Percentiles rank a stretch among this genome's conserved stretches.
Evolutionary conservation across 2,113 vertebrate genomes (phyloP).

Genomic region (Calyptomena viridis): DNA sequence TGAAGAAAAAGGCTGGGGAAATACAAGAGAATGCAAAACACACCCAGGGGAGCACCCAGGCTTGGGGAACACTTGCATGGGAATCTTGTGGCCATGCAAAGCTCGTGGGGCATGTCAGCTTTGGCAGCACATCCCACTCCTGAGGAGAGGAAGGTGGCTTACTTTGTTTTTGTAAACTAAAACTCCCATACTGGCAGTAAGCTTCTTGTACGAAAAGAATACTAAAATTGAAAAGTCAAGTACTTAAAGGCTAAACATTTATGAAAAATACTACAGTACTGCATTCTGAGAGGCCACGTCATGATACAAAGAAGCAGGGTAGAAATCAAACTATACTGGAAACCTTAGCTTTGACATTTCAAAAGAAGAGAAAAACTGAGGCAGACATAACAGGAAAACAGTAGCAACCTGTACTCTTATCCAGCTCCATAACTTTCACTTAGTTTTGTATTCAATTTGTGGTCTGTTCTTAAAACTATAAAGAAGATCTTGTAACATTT

Average conservation of each 20-base stretch:
- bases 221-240: neutral
- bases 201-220: neutral
- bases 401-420: neutral
- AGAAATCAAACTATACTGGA: neutral
- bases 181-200: neutral
- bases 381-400: neutral
- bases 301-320: neutral
- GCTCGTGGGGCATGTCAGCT: fast-evolving
- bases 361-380: neutral
- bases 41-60: neutral
- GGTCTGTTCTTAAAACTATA: neutral
- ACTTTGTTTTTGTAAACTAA: neutral
- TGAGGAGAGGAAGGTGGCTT: neutral
- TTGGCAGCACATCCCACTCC: fast-evolving
- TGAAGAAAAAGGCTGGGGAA: neutral
- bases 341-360: neutral
- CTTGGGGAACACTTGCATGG: neutral
- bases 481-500: conserved; percentile 4
- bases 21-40: neutral
- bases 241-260: neutral
- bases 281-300: neutral
- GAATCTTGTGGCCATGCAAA: neutral
- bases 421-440: neutral
- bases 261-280: neutral
- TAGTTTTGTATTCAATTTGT: neutral